A percentile compares a stretch with the other conserved stretches of the same genome.
Conservation (phyloP, 2,797 vertebrate genomes). For the Prunella strophiata region DNA sequence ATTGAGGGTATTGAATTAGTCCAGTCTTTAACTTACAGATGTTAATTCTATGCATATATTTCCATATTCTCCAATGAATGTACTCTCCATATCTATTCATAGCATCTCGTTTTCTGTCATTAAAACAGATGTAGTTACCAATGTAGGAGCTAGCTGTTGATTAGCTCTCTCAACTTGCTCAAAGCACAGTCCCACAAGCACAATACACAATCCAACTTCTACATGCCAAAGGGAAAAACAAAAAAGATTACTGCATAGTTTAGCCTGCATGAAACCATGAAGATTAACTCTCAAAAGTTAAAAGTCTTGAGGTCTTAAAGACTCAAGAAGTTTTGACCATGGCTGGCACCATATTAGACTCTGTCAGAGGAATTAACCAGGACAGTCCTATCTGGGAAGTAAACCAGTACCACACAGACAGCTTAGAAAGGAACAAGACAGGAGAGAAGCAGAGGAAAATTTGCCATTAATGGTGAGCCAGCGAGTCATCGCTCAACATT, state of each 20-base stretch:
- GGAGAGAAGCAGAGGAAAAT: neutral
- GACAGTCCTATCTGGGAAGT: neutral
- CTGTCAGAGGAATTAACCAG: neutral
- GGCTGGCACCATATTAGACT: neutral
- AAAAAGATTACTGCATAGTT: neutral
- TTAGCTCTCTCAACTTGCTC: neutral
- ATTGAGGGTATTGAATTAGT: neutral
- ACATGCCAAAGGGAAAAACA: neutral
- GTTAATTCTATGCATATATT: neutral
- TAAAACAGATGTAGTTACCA: neutral
- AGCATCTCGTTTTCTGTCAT: neutral
- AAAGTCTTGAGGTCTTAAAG: neutral
- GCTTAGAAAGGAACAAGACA: neutral
- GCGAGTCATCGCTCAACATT: neutral
- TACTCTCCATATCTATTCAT: neutral
- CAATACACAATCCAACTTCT: neutral
- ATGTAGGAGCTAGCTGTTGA: neutral
- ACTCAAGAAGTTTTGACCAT: neutral
- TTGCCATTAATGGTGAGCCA: constrained; percentile 5
- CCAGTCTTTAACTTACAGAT: neutral
- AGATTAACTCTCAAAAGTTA: neutral
- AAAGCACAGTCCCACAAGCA: neutral
- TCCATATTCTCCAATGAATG: neutral
- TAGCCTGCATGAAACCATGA: neutral
- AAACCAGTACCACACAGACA: neutral